Base-by-base conservation (phyloP, 2,797 vertebrate species). In the Betta splendens region DNA sequence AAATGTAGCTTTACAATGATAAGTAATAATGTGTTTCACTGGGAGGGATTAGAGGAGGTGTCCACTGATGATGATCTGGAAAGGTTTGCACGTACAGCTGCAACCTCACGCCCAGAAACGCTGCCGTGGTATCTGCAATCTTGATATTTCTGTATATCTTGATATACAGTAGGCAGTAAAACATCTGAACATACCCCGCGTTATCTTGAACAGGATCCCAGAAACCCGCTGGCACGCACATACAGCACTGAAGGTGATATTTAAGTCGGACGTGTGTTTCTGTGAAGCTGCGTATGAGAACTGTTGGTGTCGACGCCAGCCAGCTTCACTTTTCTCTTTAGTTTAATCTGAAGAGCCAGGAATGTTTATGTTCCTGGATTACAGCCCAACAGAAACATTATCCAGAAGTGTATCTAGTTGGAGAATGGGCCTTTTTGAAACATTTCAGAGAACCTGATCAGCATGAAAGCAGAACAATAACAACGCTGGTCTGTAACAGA, bases 31-130 rank as follows among this genome's bases (percentile, higher is more conserved):
- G 52, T 79, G 71, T 72, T 56, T 65, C 21, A 38, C 54, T 6
- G 42, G 47, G 18, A 51, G 40, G 61, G 67, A 62, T 80, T 68
- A 72, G 32, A 62, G 45, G 66, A 62, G 74, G 65, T 33, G 72
- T 71, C 29, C 47, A 20, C 36, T 64, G 49, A 50, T 71, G 65
- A n/a, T n/a, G 40, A 42, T n/a, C 38, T 51, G 45, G 55, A 58
- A 52, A 64, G 54, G 37, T 60, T 36, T 39, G 23, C 44, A 63
- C 64, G 69, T 65, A 69, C 40, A 67, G 43, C 32, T 8, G 29
- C 26, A 5, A 36, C 50, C 54, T 76, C 32, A 49, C 61, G 37
- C 60, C 38, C 44, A 62, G n/a, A 54, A 35, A 43, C 15, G 23
- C 38, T 54, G 44, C 20, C 38, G 17, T 38, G 56, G 60, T 44